Base-by-base conservation (phyloP, 2,888 invertebrate genomes). In the Andrena bucephala region DNA sequence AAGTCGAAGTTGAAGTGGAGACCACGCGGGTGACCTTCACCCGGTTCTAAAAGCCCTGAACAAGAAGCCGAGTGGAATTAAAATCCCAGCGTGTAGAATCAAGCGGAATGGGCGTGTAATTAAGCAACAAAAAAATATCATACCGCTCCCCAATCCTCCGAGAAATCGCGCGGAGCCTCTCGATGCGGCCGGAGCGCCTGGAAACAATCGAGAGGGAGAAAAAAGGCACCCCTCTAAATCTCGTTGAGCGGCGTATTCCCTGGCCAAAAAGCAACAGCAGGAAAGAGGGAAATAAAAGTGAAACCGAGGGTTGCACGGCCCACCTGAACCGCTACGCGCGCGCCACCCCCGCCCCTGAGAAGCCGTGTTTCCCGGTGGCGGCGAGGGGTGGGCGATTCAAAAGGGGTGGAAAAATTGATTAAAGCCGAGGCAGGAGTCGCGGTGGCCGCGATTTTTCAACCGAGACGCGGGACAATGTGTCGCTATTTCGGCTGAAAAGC, bases 391-490 rank as follows among this genome's bases (percentile, higher is more conserved):
- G 27, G 42, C 54, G 67, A 68, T 48, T 69, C n/a, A 33, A 59
- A 52, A 71, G 60, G 60, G 66, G 52, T 70, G 24, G 80, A 52
- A 27, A 62, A 79, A 80, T 80, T 65, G 80, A 80, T 80, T 66
- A 70, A 71, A 79, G 73, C 33, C 65, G 65, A 29, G 65, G 63
- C 65, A 77, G 78, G 36, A 72, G 78, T 81, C 78, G 67, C 63
- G 57, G 33, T n/a, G 8, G 16, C 29, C 8, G 36, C 67, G 70
- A 75, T 82, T 80, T 70, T 62, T 80, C 80, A 70, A 13, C n/a
- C 66, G 63, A 70, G 20, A 74, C 67, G 67, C 36, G 80, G 65
- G 63, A 74, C 75, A 80, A 82, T 80, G 80, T 75, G 70, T 80
- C 80, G 70, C 60, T 76, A 48, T 75, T 82, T 72, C 62, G 63